phyloP scores from a whole-genome alignment of 2,113 vertebrate species.

The Ranitomeya variabilis region DNA sequence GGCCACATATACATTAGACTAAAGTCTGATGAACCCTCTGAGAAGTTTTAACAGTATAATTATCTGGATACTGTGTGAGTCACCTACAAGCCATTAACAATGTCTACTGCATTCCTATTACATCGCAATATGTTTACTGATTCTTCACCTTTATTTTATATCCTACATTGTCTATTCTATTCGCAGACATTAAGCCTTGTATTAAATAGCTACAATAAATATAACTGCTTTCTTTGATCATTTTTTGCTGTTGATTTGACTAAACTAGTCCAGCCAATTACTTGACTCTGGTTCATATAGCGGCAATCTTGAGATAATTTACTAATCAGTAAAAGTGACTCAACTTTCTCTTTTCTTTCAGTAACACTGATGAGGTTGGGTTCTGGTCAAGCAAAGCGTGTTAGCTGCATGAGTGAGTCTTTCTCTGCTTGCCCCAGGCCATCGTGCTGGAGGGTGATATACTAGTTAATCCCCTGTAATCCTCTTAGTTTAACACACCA shows the following conservation, averaged over 20 bases:
- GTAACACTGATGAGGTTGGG: constrained; percentile 78
- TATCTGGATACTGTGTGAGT: not conserved
- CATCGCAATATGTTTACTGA: not conserved
- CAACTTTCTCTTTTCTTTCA: constrained; percentile 79
- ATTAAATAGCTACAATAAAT: not conserved
- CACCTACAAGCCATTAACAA: not conserved
- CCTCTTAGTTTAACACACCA: constrained; percentile 75
- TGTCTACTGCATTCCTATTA: not conserved
- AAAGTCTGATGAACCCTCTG: no score
- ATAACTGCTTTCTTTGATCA: constrained; percentile 66
- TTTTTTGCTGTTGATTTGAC: constrained; percentile 62
- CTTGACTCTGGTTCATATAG: constrained; percentile 69
- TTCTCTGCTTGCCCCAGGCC: constrained; percentile 71
- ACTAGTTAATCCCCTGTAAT: constrained; percentile 81
- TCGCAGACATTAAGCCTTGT: not conserved
- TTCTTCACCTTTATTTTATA: not conserved
- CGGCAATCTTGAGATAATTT: constrained; percentile 82
- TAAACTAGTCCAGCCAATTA: constrained; percentile 64
- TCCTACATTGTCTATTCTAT: not conserved
- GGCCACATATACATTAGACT: no score
- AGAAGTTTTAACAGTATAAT: not conserved
- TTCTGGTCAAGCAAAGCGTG: constrained; percentile 78
- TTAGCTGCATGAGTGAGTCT: constrained; percentile 81
- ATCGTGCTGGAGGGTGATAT: constrained; percentile 74
- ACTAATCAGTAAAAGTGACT: constrained; percentile 80